Evolutionary conservation across 2,888 invertebrate species (phyloP), one percentile per base, ranked within the genome.

Genomic region (Polydrusus tereticollis): DNA sequence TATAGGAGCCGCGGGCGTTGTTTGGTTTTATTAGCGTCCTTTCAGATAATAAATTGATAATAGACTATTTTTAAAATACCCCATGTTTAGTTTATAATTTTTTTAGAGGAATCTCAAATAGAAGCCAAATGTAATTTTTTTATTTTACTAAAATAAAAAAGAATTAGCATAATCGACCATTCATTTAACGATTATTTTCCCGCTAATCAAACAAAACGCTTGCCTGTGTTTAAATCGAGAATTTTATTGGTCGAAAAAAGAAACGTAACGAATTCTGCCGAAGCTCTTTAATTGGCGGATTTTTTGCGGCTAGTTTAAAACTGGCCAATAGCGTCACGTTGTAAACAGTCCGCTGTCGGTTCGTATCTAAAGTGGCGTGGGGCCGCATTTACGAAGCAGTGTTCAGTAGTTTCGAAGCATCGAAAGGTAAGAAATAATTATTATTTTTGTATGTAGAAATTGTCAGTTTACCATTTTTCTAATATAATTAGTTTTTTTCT

Each of bases 331-430:
- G 83, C 67, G 68, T 72, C 33, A 45, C 23, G 64, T 69, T 77
- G 80, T 79, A 81, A 80, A 80, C 82, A 83, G 83, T 80, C 82
- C 84, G 83, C 82, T 86, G 87, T 87, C 86, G 86, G 86, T 87
- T 87, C 87, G 87, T 87, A 86, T 87, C 87, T 87, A 87, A 87
- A 88, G 88, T 89, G 88, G 89, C 89, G 89, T 89, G 89, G 89
- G 89, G 88, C 88, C 78, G 84, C 86, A 88, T 87, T 88, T 88
- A 88, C 88, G 87, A 88, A 88, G 88, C 88, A 87, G 87, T 87
- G 72, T 87, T 87, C 87, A 87, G 87, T 87, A 79, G 87, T 87
- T 87, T 86, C 86, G 85, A 86, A 86, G 86, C 86, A 85, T 83
- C 86, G 85, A 83, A 86, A 88, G 89, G 89, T 89, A 88, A 89